phyloP scores from a whole-genome alignment of 2,113 vertebrate genomes.

The Apus apus region DNA sequence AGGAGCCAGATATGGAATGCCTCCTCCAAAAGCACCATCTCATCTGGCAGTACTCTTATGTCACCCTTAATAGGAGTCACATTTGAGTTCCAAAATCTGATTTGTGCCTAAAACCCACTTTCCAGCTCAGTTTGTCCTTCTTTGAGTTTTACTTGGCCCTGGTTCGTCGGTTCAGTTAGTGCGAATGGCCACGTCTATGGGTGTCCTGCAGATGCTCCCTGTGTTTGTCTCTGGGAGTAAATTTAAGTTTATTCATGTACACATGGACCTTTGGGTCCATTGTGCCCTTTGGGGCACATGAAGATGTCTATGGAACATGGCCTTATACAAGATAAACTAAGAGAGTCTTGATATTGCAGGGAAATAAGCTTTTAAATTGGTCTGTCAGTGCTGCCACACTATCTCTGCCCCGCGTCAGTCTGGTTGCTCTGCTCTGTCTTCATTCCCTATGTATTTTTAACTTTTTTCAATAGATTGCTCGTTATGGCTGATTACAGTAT shows the following conservation, averaged over 20 bases:
- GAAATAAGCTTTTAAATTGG: not conserved
- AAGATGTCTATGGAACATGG: not conserved
- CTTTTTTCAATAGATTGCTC: constrained; percentile 32
- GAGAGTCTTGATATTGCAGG: not conserved
- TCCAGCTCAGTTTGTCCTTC: not conserved
- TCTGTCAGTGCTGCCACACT: not conserved
- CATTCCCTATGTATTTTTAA: constrained; percentile 5
- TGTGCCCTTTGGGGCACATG: not conserved
- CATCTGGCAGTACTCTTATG: not conserved
- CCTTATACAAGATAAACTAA: not conserved
- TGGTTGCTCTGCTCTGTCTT: not conserved
- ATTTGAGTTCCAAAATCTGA: not conserved
- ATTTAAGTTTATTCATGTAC: constrained; percentile 35
- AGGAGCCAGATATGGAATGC: not conserved
- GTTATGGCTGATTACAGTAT: constrained; percentile 54
- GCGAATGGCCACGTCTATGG: not conserved
- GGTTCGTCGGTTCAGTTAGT: fast-evolving
- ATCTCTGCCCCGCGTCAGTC: fast-evolving
- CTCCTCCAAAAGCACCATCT: not conserved
- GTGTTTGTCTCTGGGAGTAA: not conserved
- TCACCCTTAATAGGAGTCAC: not conserved
- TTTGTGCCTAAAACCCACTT: not conserved
- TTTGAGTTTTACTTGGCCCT: not conserved
- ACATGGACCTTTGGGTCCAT: not conserved
- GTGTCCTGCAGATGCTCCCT: not conserved